phyloP scores from a whole-genome alignment of 1,140 invertebrate species.

The Marisa cornuarietis region DNA sequence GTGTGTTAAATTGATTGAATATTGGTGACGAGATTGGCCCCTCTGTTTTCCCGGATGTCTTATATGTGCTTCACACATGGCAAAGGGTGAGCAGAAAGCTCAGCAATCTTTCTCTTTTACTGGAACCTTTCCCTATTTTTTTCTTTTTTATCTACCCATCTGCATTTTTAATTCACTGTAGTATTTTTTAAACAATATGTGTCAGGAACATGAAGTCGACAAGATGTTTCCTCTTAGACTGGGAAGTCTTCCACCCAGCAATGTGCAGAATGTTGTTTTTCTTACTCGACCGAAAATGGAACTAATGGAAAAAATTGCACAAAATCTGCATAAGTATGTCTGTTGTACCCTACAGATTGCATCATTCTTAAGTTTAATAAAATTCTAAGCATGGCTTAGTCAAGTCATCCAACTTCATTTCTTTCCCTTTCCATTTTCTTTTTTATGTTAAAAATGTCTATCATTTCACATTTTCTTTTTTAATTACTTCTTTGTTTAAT shows the following conservation, averaged over 20 bases:
- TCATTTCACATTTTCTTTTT: neutral
- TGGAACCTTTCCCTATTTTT: too few relatives aligned
- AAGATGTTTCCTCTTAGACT: constrained; percentile 76
- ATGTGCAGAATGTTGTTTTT: constrained; percentile 87
- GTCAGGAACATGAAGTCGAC: constrained; percentile 62
- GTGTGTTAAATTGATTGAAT: too few relatives aligned
- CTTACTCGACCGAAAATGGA: constrained; percentile 83
- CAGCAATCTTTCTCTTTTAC: too few relatives aligned
- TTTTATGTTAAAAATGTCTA: neutral
- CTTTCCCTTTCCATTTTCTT: too few relatives aligned
- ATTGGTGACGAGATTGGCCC: too few relatives aligned
- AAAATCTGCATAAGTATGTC: constrained; percentile 80
- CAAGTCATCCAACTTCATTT: too few relatives aligned
- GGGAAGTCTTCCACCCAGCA: constrained; percentile 75
- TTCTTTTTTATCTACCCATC: neutral
- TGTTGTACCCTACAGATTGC: neutral
- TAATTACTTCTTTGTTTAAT: neutral
- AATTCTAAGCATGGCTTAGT: too few relatives aligned
- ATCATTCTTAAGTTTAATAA: too few relatives aligned
- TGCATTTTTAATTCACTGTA: neutral
- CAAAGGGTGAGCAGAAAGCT: too few relatives aligned
- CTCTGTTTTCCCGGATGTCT: too few relatives aligned
- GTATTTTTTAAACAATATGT: neutral
- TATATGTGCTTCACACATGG: too few relatives aligned
- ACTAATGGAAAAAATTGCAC: constrained; percentile 87